Conservation (phyloP, 1,140 invertebrate genomes). For the Nixonia krombeini region DNA sequence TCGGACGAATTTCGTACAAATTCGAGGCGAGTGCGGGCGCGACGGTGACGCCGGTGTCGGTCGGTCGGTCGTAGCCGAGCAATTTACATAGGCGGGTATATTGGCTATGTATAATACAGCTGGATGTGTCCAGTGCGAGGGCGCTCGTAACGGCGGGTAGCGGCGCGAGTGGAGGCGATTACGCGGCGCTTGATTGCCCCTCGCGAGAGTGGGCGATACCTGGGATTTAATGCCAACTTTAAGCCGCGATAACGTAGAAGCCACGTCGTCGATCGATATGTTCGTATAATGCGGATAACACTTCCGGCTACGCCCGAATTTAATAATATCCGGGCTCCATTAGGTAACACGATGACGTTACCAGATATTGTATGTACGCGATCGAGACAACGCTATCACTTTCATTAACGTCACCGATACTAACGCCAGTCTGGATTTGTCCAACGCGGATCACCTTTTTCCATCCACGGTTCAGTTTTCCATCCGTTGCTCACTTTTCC, state of each 20-base stretch:
- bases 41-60: no score
- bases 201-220: constrained; percentile 10
- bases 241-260: constrained; percentile 10
- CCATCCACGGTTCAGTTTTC: no score
- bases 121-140: constrained; percentile 3
- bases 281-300: constrained; percentile 13
- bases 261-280: constrained; percentile 10
- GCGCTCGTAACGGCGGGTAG: not conserved
- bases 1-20: constrained; percentile 1
- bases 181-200: constrained; percentile 11
- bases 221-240: constrained; percentile 12
- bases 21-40: not conserved
- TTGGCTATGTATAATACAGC: constrained; percentile 1
- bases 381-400: constrained; percentile 4
- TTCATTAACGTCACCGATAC: constrained; percentile 7
- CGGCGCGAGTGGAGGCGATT: constrained; percentile 7
- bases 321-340: constrained; percentile 12
- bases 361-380: constrained; percentile 8
- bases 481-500: no score
- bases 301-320: constrained; percentile 12
- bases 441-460: not conserved
- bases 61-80: no score
- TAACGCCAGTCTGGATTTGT: not conserved
- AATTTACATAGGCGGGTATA: constrained; percentile 5
- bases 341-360: constrained; percentile 12